Conservation (phyloP, 2,888 invertebrate species). For the Polyommatus iphigenia region DNA sequence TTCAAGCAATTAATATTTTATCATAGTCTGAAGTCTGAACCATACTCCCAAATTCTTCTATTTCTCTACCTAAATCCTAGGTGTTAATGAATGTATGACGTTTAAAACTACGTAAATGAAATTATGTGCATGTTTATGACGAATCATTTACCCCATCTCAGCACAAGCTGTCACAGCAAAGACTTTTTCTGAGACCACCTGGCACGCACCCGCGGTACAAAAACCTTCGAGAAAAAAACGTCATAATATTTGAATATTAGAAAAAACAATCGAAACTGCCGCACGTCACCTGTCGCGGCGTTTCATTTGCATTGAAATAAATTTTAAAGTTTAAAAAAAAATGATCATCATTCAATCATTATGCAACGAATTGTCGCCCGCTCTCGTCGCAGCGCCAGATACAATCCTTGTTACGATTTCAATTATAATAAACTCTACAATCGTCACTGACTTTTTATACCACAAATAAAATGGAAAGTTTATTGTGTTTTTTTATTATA, state of each 20-base stretch:
- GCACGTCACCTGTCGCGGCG: conserved; percentile 77
- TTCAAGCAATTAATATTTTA: not conserved
- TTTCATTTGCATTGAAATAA: conserved; percentile 77
- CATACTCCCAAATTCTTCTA: not conserved
- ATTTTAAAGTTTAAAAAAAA: conserved; percentile 42
- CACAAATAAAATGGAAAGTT: conserved; percentile 6
- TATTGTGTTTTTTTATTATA: not conserved
- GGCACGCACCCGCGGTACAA: conserved; percentile 76
- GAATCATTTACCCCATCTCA: conserved; percentile 32
- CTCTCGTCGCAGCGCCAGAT: conserved; percentile 32
- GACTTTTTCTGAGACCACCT: conserved; percentile 73
- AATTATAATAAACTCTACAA: not conserved
- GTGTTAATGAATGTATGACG: too few species aligned
- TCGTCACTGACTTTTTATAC: not conserved
- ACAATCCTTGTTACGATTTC: conserved; percentile 6
- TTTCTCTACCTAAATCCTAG: not conserved
- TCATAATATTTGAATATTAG: conserved; percentile 80
- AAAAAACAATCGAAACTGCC: conserved; percentile 79
- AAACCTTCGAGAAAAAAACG: conserved; percentile 64
- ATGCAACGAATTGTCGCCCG: conserved; percentile 37
- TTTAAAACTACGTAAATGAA: not conserved
- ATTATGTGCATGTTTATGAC: conserved; percentile 23
- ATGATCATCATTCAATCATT: conserved; percentile 45
- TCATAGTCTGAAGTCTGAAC: not conserved
- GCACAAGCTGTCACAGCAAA: conserved; percentile 67